Evolutionary conservation across 2,797 vertebrate species (phyloP), one percentile per base, ranked within the genome.

Genomic region (Nyctibius grandis): DNA sequence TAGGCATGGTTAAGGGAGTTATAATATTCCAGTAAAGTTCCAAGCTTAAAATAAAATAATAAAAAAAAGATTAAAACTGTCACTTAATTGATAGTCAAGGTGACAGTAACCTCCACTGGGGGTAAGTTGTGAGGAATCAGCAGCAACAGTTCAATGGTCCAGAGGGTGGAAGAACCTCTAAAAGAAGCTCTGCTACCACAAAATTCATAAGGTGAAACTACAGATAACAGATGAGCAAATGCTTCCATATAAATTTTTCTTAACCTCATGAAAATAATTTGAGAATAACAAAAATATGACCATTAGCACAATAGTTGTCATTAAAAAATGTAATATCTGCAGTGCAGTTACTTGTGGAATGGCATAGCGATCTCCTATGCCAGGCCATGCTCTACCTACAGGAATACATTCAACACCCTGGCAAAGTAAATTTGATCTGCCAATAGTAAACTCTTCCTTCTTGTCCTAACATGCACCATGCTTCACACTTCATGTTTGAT

Each of bases 1-100:
- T 45, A 15, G 72, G 53, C 59, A 91, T 70, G 85, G 96, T 85
- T 95, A 92, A 95, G 61, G 77, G 95, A 97, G 90, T 96, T 94
- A 81, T 93, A 96, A 97, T 94, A 96, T 91, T 96, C 89, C 68
- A 96, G 87, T 88, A 79, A 97, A 94, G 91, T 95, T 91, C 95
- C 96, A 94, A 81, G 90, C 84, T 94, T 95, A 94, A 95, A 95
- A 96, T 94, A 89, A 96, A 96, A 93, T 80, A 93, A 91, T 94
- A 56, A 78, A 45, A 80, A 54, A 85, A 92, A 81, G 40, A 96
- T 96, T 96, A 96, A 95, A 95, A 92, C 69, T 95, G 88, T 91
- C 79, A 80, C 87, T 97, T 98, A 97, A 97, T 97, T 98, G 96
- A 94, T 96, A 97, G 38, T 12, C 60, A 67, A 56, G 33, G 56